Percentiles rank a stretch among this genome's conserved stretches.
Conservation (phyloP, 1,140 invertebrate species). For the Lethocerus indicus region DNA sequence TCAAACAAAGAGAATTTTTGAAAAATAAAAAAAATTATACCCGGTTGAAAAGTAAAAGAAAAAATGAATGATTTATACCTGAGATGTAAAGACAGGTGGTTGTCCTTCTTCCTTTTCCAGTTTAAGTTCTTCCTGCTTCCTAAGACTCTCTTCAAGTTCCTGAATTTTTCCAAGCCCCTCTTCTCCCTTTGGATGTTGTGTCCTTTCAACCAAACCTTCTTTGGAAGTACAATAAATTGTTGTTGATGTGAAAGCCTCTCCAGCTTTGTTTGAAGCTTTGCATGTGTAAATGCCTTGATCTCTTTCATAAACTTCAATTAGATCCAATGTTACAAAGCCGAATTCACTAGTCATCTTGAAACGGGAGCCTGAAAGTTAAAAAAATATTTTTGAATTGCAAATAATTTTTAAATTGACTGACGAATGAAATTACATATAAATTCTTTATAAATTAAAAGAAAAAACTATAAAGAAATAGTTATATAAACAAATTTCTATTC, state of each 20-base stretch:
- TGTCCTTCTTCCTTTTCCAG: constrained; percentile 57
- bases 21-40: background rate
- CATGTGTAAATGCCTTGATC: constrained; percentile 91
- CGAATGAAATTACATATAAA: too few relatives aligned
- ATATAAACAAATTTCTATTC: background rate
- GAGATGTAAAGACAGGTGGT: constrained; percentile 72
- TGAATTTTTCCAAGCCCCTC: constrained; percentile 81
- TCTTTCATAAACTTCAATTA: constrained; percentile 75
- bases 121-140: constrained; percentile 43
- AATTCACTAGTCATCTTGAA: constrained; percentile 83
- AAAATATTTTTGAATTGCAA: background rate
- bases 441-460: background rate
- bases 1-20: background rate
- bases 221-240: constrained; percentile 70
- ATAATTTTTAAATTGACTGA: background rate
- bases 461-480: background rate
- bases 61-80: constrained; percentile 23
- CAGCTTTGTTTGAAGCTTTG: constrained; percentile 68
- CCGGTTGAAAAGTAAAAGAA: background rate
- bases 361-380: constrained; percentile 31
- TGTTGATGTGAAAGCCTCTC: constrained; percentile 82
- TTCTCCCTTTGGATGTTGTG: constrained; percentile 84
- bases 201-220: constrained; percentile 66
- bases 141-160: constrained; percentile 71
- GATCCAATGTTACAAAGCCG: constrained; percentile 78